phyloP scores from a whole-genome alignment of 2,113 vertebrate genomes.

The Gallinago paraguaiae region DNA sequence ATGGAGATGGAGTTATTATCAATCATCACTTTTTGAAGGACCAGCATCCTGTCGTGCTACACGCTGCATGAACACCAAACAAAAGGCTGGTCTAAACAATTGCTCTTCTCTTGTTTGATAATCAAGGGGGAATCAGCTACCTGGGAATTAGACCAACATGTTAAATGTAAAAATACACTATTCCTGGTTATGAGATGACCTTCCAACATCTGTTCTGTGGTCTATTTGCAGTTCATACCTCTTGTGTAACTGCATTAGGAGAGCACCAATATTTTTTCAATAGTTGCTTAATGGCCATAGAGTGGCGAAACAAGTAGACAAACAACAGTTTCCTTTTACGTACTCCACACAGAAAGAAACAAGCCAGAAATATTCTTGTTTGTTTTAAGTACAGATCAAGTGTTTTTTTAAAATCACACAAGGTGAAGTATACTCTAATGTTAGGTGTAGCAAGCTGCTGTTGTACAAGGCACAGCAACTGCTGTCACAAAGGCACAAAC shows the following conservation, averaged over 20 bases:
- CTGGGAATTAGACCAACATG: neutral
- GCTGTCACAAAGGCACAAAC: neutral
- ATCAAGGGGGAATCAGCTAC: neutral
- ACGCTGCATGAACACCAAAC: neutral
- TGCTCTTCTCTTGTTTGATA: neutral
- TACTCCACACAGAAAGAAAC: neutral
- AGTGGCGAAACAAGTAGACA: neutral
- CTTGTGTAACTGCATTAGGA: neutral
- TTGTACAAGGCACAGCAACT: accelerated
- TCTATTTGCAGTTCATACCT: neutral
- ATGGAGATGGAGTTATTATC: conserved; percentile 15
- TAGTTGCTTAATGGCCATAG: neutral
- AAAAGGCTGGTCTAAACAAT: neutral
- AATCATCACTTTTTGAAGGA: conserved; percentile 22
- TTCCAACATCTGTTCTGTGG: neutral
- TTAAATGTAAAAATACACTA: neutral
- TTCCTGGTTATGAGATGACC: neutral
- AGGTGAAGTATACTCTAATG: neutral
- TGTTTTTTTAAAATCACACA: neutral
- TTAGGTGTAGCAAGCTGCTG: neutral
- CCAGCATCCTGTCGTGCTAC: neutral
- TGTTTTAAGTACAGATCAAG: neutral
- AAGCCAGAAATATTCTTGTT: neutral
- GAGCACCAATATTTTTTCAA: neutral
- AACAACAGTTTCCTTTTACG: neutral